Conservation (phyloP, 2,113 vertebrate genomes). For the Naja naja region DNA sequence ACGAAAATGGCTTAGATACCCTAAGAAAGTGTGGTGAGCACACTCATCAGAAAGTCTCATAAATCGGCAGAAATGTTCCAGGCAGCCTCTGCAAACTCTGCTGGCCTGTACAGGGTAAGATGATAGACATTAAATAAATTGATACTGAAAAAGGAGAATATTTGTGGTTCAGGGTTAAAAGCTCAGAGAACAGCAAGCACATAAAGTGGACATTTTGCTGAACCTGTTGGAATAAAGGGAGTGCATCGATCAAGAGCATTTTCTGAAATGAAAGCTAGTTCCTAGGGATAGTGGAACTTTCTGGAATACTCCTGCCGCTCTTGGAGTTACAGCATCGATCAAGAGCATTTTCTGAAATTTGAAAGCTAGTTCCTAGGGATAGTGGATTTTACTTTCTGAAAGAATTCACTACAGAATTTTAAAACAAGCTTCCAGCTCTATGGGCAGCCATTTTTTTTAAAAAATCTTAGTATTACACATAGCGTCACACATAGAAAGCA, state of each 20-base stretch:
- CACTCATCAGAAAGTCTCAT: constrained; percentile 76
- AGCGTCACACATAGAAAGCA: constrained; percentile 31
- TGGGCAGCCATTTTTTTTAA: background rate
- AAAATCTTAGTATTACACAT: constrained; percentile 38
- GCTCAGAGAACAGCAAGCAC: background rate
- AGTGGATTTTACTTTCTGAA: constrained; percentile 1
- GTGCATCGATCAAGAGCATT: no score
- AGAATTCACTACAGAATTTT: background rate
- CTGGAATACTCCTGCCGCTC: constrained; percentile 28
- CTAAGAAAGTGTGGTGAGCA: constrained; percentile 71
- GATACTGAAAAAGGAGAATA: background rate
- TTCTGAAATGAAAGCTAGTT: no score
- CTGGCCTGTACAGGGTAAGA: constrained; percentile 67
- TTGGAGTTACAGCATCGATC: constrained; percentile 5
- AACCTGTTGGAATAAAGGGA: no score
- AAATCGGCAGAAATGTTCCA: constrained; percentile 66
- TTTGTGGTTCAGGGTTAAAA: background rate
- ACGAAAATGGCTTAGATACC: constrained; percentile 68
- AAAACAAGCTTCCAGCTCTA: constrained; percentile 31
- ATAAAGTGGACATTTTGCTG: no score
- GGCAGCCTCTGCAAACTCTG: constrained; percentile 63
- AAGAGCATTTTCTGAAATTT: constrained; percentile 12
- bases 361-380: background rate
- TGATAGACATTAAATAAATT: constrained; percentile 61
- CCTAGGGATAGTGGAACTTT: no score